Evolutionary conservation across 2,113 vertebrate genomes (phyloP), one percentile per base, ranked within the genome.

Genomic region (Petrocephalus microphthalmus): DNA sequence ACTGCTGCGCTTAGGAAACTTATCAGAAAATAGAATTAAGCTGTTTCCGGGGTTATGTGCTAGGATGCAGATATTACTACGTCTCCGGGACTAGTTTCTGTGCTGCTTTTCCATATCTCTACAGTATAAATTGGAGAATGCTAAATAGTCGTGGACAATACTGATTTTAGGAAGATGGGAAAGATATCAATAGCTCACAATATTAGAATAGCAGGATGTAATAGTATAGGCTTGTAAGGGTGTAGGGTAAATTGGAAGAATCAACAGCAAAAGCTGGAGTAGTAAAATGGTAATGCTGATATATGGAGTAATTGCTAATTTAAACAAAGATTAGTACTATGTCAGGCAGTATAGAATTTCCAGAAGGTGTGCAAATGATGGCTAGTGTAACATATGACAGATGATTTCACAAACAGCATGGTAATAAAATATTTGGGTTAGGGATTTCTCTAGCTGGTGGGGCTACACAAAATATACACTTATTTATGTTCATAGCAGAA

Each of bases 11-110:
- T 78, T 42, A 37, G 71, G 37, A 42, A 78, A 78, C 29, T 78
- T 78, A 78, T 78, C 71, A 78, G 71, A 78, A 78, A 78, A 78
- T 74, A 37, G 33, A 37, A 74, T 37, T 74, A 29, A 74, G 67
- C 13, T 74, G 29, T 74, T 74, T 74, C 15, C 15, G 4, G 67
- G 67, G 67, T 74, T 37, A 74, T 74, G 17, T 37, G 67, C 67
- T 74, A 74, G 25, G 37, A 74, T 74, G 29, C 33, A 33, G 13
- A 74, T 5, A 74, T 37, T 37, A 17, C 3, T 37, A 71, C 5
- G n/a, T 25, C 11, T 71, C n/a, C n/a, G n/a, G n/a, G n/a, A n/a
- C n/a, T n/a, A 15, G 64, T 71, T 71, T 71, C 29, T 8, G 67
- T 37, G 29, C 29, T 74, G 37, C 29, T 37, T 74, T 37, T 33